Base-by-base conservation (phyloP, 2,797 vertebrate genomes). In the Ciconia nigra region DNA sequence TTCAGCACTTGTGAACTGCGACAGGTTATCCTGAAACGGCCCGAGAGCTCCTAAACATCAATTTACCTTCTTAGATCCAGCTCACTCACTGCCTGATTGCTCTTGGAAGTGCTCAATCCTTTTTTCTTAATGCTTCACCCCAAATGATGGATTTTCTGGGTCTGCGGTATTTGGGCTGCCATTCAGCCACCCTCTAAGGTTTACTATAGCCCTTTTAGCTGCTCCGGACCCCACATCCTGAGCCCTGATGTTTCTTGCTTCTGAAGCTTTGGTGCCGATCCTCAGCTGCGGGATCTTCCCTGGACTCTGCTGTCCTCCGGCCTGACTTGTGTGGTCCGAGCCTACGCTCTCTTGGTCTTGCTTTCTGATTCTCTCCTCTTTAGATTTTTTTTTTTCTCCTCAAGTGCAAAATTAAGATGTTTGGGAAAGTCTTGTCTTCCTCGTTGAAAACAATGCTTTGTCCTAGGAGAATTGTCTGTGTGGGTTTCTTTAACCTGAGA, bases 211-310 rank as follows among this genome's bases (percentile, higher is more conserved):
- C 20, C 29, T 21, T 26, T 26, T 5, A 13, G 31, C 37, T 49
- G 22, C 46, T n/a, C 58, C 5, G 6, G 15, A 49, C 7, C 8
- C 20, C 1, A 1, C 2, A 1, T 47, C 71, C 31, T 5, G 15
- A 76, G 17, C 22, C 9, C 37, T 28, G 18, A 11, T 20, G 5
- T 29, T 47, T 28, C 18, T 57, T 24, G 21, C 35, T 37, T 57
- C 11, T 19, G n/a, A n/a, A 57, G 29, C 1, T 2, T 2, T 13
- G 37, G 58, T 63, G 67, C 55, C 1, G 5, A 21, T 26, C 47
- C 25, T 31, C 16, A 22, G 41, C 52, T 19, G 52, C 3, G 7
- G 65, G 35, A 26, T 41, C 58, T 65, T 62, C 31, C 15, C 35
- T 15, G 29, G 35, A 35, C 25, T 54, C n/a, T 39, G 20, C 10